These are phyloP conservation scores for Smutsia temminckii DNA, from an alignment of 2,797 vertebrate genomes.

Conservation along the genomic window DNA sequence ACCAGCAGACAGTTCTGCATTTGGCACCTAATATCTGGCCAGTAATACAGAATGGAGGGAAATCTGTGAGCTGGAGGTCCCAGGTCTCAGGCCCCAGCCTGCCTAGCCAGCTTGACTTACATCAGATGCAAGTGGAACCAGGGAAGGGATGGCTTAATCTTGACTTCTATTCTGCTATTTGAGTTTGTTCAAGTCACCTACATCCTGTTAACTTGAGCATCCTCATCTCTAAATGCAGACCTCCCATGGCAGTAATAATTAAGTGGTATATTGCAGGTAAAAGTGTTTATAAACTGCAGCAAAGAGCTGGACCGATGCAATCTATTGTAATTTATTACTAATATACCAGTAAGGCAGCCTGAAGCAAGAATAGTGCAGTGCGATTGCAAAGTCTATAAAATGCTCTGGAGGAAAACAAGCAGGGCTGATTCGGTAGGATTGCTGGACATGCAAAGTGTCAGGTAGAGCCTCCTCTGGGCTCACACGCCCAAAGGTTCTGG, in stretches of 20 bases:
- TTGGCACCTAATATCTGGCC: not conserved
- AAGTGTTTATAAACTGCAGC: conserved; percentile 9
- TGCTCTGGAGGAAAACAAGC: not conserved
- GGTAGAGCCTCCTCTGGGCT: fast-evolving
- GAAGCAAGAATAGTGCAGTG: not conserved
- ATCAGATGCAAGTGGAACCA: fast-evolving
- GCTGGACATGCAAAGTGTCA: too few species aligned
- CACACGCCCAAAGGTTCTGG: fast-evolving
- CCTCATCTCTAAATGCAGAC: too few species aligned
- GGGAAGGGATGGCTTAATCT: fast-evolving
- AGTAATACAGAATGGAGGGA: not conserved
- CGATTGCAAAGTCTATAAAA: not conserved
- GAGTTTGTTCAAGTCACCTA: fast-evolving
- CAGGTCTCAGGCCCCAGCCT: too few species aligned
- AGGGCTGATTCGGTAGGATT: fast-evolving
- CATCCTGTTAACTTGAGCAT: not conserved
- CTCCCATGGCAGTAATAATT: not conserved
- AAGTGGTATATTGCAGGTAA: not conserved
- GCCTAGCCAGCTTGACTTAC: fast-evolving
- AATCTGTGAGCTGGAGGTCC: not conserved
- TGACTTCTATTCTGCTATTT: too few species aligned
- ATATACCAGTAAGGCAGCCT: not conserved
- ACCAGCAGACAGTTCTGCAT: fast-evolving
- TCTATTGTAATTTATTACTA: conserved; percentile 44
- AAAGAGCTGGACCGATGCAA: not conserved